Base-by-base conservation (phyloP, 2,113 vertebrate species). In the Etheostoma cragini region DNA sequence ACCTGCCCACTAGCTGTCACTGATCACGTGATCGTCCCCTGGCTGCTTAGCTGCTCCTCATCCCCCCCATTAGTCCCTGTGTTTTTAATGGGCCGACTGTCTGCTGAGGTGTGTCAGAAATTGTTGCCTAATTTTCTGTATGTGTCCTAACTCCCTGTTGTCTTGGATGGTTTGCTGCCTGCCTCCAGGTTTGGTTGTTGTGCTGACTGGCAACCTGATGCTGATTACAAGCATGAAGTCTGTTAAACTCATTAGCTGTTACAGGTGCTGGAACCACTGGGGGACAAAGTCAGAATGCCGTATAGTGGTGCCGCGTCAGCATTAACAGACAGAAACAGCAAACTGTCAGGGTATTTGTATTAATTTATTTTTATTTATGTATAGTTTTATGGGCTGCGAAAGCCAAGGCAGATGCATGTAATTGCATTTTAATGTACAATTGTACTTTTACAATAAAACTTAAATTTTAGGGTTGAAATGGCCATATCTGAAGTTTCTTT, bases 91-190 rank as follows among this genome's bases (percentile, higher is more conserved):
- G 52, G 4, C 17, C 6, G 21, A 42, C 30, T 14, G 50, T 19
- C 33, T 58, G 58, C 52, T 62, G 68, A n/a, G 72, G 60, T 52
- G 56, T 76, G 72, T 65, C 76, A 26, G 46, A n/a, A 46, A 64
- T 22, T 35, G 68, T 47, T 33, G 53, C 30, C 50, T 35, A 3
- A 46, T 49, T 63, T 53, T 17, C 33, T 13, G 16, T 12, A 14
- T 12, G 46, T 38, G 46, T 17, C 42, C 7, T 16, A 47, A 42
- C 22, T 16, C 0, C 69, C 26, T 12, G 52, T 45, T 60, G 53
- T 67, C 69, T 62, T 35, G 6, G 49, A 42, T 42, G 72, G 42
- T 76, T 46, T 22, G 35, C 8, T 26, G 47, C 54, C 61, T 21
- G 26, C 45, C 21, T 38, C 49, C 73, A 33, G 8, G 21, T 61